Percentiles rank a stretch among this genome's conserved stretches.
Conservation (phyloP, 2,113 vertebrate genomes). For the Vicugna pacos region DNA sequence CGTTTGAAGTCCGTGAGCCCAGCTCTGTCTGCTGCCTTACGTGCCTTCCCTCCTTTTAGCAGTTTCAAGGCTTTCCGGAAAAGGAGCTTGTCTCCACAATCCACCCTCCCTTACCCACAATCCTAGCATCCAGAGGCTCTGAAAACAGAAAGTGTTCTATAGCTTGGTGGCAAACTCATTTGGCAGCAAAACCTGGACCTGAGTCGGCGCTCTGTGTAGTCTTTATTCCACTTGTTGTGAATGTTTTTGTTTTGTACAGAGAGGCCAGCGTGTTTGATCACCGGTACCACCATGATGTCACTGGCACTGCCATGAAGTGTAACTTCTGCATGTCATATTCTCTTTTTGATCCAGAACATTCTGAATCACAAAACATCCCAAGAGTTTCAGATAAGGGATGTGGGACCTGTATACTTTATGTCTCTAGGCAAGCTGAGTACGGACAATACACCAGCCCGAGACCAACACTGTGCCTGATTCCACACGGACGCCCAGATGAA, state of each 20-base stretch:
- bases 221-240: not conserved
- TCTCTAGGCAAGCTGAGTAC: not conserved
- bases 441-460: not conserved
- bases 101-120: too few relatives aligned
- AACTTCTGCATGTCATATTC: not conserved
- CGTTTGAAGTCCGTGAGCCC: not conserved
- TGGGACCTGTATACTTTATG: not conserved
- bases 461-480: accelerated
- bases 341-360: not conserved
- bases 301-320: not conserved
- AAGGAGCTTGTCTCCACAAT: not conserved
- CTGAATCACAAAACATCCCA: not conserved
- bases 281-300: too few relatives aligned
- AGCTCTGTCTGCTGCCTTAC: not conserved
- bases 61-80: not conserved
- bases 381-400: not conserved
- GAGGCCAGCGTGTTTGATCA: not conserved
- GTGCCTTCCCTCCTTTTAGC: accelerated
- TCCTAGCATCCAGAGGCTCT: not conserved
- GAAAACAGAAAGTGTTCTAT: not conserved
- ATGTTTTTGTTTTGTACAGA: not conserved
- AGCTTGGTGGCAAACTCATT: too few relatives aligned
- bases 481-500: not conserved
- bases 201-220: not conserved
- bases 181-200: not conserved